phyloP scores from a whole-genome alignment of 2,113 vertebrate species.

The Alethe castanea region DNA sequence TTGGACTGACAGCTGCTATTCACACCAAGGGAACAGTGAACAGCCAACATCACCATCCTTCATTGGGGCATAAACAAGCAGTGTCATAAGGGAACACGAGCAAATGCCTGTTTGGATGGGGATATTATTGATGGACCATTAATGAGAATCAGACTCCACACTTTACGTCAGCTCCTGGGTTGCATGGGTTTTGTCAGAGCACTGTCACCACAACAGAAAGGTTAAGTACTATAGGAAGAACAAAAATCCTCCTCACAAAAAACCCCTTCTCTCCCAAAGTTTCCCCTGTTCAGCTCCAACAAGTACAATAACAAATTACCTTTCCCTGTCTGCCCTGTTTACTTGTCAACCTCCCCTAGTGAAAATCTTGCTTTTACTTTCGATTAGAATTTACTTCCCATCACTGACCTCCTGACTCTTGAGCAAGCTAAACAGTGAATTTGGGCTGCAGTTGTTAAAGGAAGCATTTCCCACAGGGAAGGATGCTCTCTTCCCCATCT shows the following conservation, averaged over 20 bases:
- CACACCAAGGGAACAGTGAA: background rate
- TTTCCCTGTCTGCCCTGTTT: background rate
- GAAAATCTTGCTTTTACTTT: background rate
- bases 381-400: background rate
- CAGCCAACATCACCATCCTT: background rate
- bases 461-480: background rate
- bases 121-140: slow-evolving; percentile 22
- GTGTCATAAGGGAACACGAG: background rate
- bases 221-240: background rate
- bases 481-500: background rate
- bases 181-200: slow-evolving; percentile 10
- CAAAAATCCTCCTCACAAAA: background rate
- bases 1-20: background rate
- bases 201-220: background rate
- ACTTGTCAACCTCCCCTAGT: background rate
- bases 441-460: background rate
- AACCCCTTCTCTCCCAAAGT: background rate
- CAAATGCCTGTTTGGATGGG: background rate
- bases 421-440: background rate
- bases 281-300: background rate
- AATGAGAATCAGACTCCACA: slow-evolving; percentile 51
- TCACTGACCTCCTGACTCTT: background rate
- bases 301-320: background rate
- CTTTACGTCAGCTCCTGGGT: slow-evolving; percentile 30
- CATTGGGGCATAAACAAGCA: slow-evolving; percentile 18